Evolutionary conservation across 2,888 invertebrate genomes (phyloP), one percentile per base, ranked within the genome.

Genomic region (Conomelus anceps): DNA sequence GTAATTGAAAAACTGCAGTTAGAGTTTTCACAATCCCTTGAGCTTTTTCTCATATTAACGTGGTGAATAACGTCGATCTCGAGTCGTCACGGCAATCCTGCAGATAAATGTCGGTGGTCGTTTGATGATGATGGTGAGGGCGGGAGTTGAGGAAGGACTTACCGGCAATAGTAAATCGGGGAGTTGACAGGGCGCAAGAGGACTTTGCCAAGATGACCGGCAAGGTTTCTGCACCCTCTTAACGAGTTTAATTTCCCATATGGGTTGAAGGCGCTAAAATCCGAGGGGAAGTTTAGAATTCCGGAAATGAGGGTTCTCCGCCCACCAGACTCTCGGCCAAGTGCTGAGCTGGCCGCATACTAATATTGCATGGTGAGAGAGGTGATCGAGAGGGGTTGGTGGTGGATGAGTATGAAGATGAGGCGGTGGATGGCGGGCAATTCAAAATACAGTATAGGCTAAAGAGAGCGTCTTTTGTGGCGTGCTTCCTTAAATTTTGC

Each of bases 171-270:
- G 63, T 63, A 63, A n/a, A 63, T 63, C n/a, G 63, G 63, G 63
- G 63, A 63, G 1, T 63, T 63, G 63, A 63, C 63, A 6, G 63
- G 13, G 34, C 34, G 13, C 3, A n/a, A n/a, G 63, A n/a, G 63
- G 11, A 34, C 34, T 34, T 63, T 20, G n/a, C 63, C 63, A 63
- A 86, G 86, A 23, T 86, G 86, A 86, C 86, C 86, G 29, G 26
- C 26, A 86, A 86, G 23, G 63, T 13, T 63, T 26, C 86, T 24
- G 26, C 29, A 86, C 29, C 86, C 86, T 23, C 86, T 86, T 86
- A 86, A 86, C 86, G 86, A 86, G 86, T 86, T 86, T 86, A 86
- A 86, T 86, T 86, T 86, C 86, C 86, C 86, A 26, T 86, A 86
- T 86, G 24, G 24, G 86, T 24, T 86, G 29, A 86, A 86, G 86